phyloP scores from a whole-genome alignment of 2,888 invertebrate species.

The Pterostichus niger region DNA sequence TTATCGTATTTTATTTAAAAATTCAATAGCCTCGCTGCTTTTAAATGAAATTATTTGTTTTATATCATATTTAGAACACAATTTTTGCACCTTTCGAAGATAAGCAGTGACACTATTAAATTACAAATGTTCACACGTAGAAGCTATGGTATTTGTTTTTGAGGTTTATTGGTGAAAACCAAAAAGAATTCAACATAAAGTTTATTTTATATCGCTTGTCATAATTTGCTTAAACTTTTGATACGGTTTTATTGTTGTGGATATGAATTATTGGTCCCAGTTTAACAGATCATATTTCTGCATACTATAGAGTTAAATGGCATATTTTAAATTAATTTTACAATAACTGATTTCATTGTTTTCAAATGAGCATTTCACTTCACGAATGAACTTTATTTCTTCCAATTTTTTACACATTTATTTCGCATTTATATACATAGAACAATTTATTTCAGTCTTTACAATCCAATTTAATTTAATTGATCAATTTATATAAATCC shows the following conservation, averaged over 20 bases:
- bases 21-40: conserved; percentile 65
- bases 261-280: conserved; percentile 78
- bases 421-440: conserved; percentile 69
- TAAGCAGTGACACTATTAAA: conserved; percentile 67
- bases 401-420: conserved; percentile 40
- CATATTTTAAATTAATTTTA: conserved; percentile 68
- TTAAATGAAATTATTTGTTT: conserved; percentile 53
- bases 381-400: conserved; percentile 40
- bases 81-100: conserved; percentile 67
- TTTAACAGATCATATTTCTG: conserved; percentile 71
- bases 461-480: conserved; percentile 74
- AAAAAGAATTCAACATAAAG: conserved; percentile 33
- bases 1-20: conserved; percentile 54
- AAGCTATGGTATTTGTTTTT: conserved; percentile 63
- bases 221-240: conserved; percentile 73
- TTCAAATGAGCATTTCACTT: conserved; percentile 51
- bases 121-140: conserved; percentile 65
- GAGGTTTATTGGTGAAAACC: conserved; percentile 55
- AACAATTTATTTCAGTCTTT: conserved; percentile 66
- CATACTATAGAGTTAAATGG: conserved; percentile 69
- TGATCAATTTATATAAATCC: conserved; percentile 74
- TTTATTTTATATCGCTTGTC: conserved; percentile 69
- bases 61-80: conserved; percentile 67
- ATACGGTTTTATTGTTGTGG: conserved; percentile 72
- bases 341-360: conserved; percentile 50